Percentiles rank a stretch among this genome's conserved stretches.
Evolutionary conservation across 2,888 invertebrate genomes (phyloP).

Genomic region (Drosophila aldrichi): DNA sequence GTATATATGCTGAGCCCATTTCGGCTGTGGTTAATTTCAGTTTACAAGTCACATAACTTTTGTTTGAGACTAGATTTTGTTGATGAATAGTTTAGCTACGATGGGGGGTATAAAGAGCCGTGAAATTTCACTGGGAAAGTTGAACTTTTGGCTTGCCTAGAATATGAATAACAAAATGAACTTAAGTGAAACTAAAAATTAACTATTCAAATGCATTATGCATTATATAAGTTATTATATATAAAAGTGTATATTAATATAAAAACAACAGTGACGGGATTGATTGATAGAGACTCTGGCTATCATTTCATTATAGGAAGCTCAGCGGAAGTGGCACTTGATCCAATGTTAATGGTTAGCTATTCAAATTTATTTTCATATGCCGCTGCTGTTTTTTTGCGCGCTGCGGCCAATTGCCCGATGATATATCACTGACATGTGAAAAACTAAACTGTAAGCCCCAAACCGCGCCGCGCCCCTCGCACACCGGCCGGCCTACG

Average conservation of each 20-base stretch:
- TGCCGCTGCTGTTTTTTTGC: slow-evolving; percentile 16
- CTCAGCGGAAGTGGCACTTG: slow-evolving; percentile 64
- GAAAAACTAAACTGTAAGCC: slow-evolving; percentile 64
- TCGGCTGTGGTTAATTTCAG: neutral
- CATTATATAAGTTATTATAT: too few species aligned
- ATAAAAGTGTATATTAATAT: too few species aligned
- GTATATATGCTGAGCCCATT: slow-evolving; percentile 1
- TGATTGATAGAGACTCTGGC: slow-evolving; percentile 62
- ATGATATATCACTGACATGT: slow-evolving; percentile 82
- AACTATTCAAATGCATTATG: too few species aligned
- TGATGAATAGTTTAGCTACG: neutral
- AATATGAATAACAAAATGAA: neutral
- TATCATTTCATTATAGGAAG: slow-evolving; percentile 54
- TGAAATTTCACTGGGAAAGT: neutral
- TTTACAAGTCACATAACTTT: neutral
- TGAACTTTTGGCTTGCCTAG: neutral
- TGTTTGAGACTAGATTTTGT: neutral
- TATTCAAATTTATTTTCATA: slow-evolving; percentile 46
- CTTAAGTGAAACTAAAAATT: neutral
- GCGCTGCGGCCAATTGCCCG: slow-evolving; percentile 44
- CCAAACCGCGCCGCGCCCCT: neutral
- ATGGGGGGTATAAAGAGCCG: neutral
- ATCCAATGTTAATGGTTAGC: slow-evolving; percentile 38
- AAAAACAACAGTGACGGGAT: slow-evolving; percentile 25
- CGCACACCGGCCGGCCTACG: too few species aligned